Evolutionary conservation across 2,113 vertebrate genomes (phyloP).

Genomic region (Pangasianodon hypophthalmus): DNA sequence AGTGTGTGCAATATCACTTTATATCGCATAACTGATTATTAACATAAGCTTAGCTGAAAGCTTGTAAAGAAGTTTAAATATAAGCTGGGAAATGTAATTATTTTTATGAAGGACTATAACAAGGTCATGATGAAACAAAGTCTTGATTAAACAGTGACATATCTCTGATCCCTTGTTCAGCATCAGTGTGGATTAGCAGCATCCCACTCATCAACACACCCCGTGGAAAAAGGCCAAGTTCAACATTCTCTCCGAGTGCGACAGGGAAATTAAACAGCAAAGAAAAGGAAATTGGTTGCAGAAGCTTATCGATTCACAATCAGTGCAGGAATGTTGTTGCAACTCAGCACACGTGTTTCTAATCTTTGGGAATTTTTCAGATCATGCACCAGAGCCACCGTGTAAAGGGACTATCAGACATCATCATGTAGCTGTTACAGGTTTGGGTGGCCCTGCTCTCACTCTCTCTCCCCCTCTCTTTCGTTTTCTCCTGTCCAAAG

Average conservation of each 20-base stretch:
- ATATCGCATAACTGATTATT: neutral
- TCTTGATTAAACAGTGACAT: neutral
- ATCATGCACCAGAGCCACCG: neutral
- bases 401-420: neutral
- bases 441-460: neutral
- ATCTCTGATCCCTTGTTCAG: neutral
- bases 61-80: neutral
- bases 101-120: neutral
- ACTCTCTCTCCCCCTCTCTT: neutral
- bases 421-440: neutral
- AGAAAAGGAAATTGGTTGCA: neutral
- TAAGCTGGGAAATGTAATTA: neutral
- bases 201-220: constrained; percentile 39
- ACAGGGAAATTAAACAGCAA: neutral
- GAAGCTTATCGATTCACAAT: neutral
- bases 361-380: neutral
- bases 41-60: neutral
- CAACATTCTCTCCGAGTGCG: neutral
- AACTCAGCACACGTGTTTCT: constrained; percentile 17
- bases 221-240: neutral
- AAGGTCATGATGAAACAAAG: neutral
- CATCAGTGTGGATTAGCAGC: neutral
- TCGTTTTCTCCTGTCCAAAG: neutral
- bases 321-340: neutral
- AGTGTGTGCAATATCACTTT: neutral